A percentile compares a stretch with the other conserved stretches of the same genome.
phyloP scores from a whole-genome alignment of 2,113 vertebrate genomes.

The Lampris incognitus region DNA sequence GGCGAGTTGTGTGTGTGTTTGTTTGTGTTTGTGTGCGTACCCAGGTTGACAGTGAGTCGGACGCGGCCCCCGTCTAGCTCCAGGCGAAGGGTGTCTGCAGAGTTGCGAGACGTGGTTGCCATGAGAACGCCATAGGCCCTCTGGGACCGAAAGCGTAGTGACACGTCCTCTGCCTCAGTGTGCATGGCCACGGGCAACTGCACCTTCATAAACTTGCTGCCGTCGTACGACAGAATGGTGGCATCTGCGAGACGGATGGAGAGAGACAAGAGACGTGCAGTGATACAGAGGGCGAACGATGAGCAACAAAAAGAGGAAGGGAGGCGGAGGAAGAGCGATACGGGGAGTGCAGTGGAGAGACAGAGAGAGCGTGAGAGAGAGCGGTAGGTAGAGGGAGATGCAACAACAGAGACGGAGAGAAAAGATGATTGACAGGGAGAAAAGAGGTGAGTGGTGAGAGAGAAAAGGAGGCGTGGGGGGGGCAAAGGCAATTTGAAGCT shows the following conservation, averaged over 20 bases:
- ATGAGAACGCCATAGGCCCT: conserved; percentile 97
- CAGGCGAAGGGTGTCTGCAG: conserved; percentile 95
- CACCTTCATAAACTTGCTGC: conserved; percentile 99
- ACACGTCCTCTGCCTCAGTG: conserved; percentile 97
- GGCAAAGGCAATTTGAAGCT: conserved; percentile 48
- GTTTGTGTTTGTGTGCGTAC: conserved; percentile 80
- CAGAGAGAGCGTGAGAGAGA: background rate
- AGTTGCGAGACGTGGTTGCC: conserved; percentile 98
- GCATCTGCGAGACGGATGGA: conserved; percentile 84
- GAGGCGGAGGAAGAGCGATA: conserved; percentile 4
- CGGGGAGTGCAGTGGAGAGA: background rate
- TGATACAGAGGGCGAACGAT: conserved; percentile 13
- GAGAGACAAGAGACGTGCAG: background rate
- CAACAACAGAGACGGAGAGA: background rate
- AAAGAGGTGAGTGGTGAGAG: conserved; percentile 13
- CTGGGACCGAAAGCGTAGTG: conserved; percentile 94
- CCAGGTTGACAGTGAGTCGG: conserved; percentile 98
- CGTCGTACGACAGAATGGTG: conserved; percentile 97
- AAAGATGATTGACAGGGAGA: conserved; percentile 49
- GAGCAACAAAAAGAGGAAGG: background rate
- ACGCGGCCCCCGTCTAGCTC: conserved; percentile 96
- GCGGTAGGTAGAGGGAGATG: conserved; percentile 9
- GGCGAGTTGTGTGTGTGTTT: conserved; percentile 14
- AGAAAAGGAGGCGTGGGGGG: conserved; percentile 25
- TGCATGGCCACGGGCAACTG: conserved; percentile 98